Evolutionary conservation across 2,797 vertebrate species (phyloP), one percentile per base, ranked within the genome.

Genomic region (Nasua narica): DNA sequence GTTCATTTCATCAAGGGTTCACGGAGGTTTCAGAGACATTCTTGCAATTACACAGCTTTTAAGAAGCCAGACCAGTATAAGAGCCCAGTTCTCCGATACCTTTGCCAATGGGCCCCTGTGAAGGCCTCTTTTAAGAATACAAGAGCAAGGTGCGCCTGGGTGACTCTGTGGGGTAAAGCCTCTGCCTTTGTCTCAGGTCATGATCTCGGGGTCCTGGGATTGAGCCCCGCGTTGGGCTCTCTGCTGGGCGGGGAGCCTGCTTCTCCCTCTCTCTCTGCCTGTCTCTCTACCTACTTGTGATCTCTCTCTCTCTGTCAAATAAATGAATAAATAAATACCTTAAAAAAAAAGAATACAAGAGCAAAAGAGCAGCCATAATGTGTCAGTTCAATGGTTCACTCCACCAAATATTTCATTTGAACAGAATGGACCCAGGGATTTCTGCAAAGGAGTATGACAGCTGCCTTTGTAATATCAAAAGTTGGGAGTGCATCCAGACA

Each of bases 381-480:
- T 29, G n/a, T 89, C 52, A 35, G 7, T 93, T 54, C 89, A 90
- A 54, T 74, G 35, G 52, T 54, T 94, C 37, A 32, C 27, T 2
- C 58, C 77, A 81, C 29, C 46, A 52, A 46, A 56, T 93, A 82
- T 82, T 94, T 90, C 32, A 43, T 87, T 95, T 69, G 50, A 90
- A 84, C 15, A 89, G 62, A 56, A 60, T 40, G 52, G 67, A 95
- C 48, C 15, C 37, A 87, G 81, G 48, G 58, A 43, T 70, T 91
- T 92, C 95, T 23, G 11, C 60, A 70, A 97, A 89, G 56, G 81
- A 94, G 43, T 43, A 16, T 60, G 25, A 90, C 85, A 89, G 54
- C 54, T 93, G 19, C 69, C 54, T 94, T 67, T 88, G 60, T 72
- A 93, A 87, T 79, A 81, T 90, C 40, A 96, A 95, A 96, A 81